Percentiles rank a stretch among this genome's conserved stretches.
Evolutionary conservation across 2,113 vertebrate species (phyloP).

Genomic region (Gymnogyps californianus): DNA sequence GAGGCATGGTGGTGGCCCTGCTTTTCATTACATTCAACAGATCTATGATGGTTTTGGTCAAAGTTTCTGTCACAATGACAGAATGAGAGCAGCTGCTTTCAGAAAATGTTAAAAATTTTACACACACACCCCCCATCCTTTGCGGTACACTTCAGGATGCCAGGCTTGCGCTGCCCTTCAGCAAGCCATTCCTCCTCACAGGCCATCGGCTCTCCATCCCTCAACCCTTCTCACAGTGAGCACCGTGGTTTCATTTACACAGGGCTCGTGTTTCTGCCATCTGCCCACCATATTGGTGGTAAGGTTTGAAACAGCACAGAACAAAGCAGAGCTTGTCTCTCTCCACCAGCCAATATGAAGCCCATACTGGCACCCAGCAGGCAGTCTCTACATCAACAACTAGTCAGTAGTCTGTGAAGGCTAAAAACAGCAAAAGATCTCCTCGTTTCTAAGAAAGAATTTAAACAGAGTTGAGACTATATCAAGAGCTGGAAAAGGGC

Average conservation of each 20-base stretch:
- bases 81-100: not conserved
- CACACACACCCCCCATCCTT: not conserved
- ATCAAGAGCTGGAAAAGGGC: not conserved
- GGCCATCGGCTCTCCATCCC: not conserved
- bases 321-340: slow-evolving; percentile 40
- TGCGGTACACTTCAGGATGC: not conserved
- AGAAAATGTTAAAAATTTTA: not conserved
- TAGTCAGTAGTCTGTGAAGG: not conserved
- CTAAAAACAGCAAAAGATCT: slow-evolving; percentile 15
- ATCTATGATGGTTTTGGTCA: not conserved
- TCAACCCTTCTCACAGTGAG: not conserved
- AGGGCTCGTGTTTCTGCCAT: not conserved
- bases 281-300: slow-evolving; percentile 6
- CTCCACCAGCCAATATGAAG: not conserved
- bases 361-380: slow-evolving; percentile 13
- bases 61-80: not conserved
- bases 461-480: not conserved
- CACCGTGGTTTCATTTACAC: not conserved
- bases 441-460: not conserved
- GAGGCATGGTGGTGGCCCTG: not conserved
- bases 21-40: not conserved
- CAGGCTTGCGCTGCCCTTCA: not conserved
- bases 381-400: slow-evolving; percentile 32
- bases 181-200: not conserved
- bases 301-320: not conserved